Conservation (phyloP, 2,888 invertebrate genomes). For the Polyommatus icarus region DNA sequence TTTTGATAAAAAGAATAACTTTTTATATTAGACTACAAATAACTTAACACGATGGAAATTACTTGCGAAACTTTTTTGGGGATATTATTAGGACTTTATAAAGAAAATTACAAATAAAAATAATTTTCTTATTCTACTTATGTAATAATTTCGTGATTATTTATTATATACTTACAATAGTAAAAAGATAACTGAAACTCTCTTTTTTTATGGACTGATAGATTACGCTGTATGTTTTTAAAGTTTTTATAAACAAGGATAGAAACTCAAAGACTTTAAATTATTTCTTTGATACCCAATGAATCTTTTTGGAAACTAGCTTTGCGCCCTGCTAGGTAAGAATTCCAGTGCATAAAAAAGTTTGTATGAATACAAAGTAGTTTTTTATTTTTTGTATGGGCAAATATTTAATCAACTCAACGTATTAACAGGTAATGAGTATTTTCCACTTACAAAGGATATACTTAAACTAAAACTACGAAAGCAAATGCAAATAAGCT, state of each 20-base stretch:
- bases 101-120: neutral
- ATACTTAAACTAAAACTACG: slow-evolving; percentile 3
- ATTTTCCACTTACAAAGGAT: neutral
- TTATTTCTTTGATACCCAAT: neutral
- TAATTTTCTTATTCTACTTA: neutral
- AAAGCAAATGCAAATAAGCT: slow-evolving; percentile 23
- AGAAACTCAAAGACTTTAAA: neutral
- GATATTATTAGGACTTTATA: neutral
- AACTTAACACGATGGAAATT: neutral
- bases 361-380: neutral
- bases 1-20: neutral
- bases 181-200: no score
- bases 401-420: neutral
- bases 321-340: neutral
- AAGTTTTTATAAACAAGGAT: neutral
- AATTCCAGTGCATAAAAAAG: neutral
- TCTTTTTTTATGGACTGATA: no score
- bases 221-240: neutral
- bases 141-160: neutral
- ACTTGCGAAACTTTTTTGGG: neutral
- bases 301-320: neutral
- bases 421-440: neutral
- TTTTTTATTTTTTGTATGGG: neutral
- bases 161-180: no score
- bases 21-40: neutral